Evolutionary conservation across 2,113 vertebrate species (phyloP).

Genomic region (Atlantisia rogersi): DNA sequence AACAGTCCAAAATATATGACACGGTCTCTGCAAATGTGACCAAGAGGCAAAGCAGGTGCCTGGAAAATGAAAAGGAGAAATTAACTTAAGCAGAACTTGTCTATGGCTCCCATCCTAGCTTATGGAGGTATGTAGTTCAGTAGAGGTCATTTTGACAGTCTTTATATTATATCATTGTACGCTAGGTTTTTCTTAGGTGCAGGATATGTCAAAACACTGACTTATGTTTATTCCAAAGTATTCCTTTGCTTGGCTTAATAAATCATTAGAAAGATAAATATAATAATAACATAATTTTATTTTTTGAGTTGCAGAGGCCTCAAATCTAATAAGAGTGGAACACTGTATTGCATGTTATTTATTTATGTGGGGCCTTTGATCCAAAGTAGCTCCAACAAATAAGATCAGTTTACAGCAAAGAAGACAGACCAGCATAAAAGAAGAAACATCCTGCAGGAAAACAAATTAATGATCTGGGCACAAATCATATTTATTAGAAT

Average conservation of each 20-base stretch:
- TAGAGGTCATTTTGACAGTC: background rate
- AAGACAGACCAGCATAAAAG: background rate
- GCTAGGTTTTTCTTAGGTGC: background rate
- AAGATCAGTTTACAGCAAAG: background rate
- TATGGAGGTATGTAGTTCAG: background rate
- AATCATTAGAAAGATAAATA: slow-evolving; percentile 26
- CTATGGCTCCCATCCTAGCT: background rate
- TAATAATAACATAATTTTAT: slow-evolving; percentile 34
- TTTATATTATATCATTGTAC: background rate
- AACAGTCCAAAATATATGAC: background rate
- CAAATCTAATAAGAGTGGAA: slow-evolving; percentile 45
- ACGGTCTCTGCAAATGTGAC: background rate
- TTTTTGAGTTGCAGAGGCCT: slow-evolving; percentile 26
- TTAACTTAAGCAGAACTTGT: background rate
- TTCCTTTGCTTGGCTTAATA: background rate
- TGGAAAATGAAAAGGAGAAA: background rate
- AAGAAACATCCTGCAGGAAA: background rate
- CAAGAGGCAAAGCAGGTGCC: background rate
- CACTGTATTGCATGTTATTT: background rate
- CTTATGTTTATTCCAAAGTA: background rate
- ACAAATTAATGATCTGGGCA: background rate
- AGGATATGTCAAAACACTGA: background rate
- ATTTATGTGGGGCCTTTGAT: slow-evolving; percentile 13
- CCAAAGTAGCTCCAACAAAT: background rate
- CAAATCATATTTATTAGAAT: background rate